Conservation (phyloP, 2,888 invertebrate genomes). For the Drosophila macrospina region DNA sequence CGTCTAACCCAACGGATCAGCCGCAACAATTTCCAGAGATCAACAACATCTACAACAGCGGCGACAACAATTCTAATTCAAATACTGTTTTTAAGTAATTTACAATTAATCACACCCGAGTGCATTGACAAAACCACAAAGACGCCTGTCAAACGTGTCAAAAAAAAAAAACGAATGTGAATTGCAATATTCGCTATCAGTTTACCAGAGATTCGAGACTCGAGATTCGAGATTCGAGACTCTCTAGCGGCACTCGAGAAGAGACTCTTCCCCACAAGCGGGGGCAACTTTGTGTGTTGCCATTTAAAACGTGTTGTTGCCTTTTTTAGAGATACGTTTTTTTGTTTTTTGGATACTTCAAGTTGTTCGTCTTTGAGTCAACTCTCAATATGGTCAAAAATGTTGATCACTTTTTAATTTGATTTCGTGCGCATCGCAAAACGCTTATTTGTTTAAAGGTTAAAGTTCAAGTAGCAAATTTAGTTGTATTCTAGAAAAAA, state of each 20-base stretch:
- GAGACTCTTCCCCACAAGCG: conserved; percentile 24
- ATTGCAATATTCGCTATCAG: conserved; percentile 61
- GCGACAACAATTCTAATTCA: conserved; percentile 20
- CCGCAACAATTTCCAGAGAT: conserved; percentile 22
- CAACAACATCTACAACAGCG: conserved; percentile 4
- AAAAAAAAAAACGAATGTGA: conserved; percentile 27
- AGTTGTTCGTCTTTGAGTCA: conserved; percentile 51
- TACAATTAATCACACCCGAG: conserved; percentile 24
- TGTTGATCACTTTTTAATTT: conserved; percentile 76
- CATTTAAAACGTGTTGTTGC: conserved; percentile 41
- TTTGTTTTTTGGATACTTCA: conserved; percentile 66
- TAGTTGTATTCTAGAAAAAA: neutral
- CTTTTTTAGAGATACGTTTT: no score
- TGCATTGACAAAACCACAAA: conserved; percentile 50
- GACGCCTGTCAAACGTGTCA: conserved; percentile 65
- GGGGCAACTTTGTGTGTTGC: conserved; percentile 18
- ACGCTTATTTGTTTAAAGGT: conserved; percentile 30
- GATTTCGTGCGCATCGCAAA: conserved; percentile 42
- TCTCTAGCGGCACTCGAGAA: conserved; percentile 33
- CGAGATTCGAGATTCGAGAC: conserved; percentile 26
- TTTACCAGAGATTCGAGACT: conserved; percentile 59
- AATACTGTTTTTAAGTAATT: conserved; percentile 45
- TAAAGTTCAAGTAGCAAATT: conserved; percentile 35
- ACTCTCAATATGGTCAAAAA: conserved; percentile 64
- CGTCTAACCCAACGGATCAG: conserved; percentile 73